Conservation (phyloP, 1,140 invertebrate genomes). For the Papilio polytes region DNA sequence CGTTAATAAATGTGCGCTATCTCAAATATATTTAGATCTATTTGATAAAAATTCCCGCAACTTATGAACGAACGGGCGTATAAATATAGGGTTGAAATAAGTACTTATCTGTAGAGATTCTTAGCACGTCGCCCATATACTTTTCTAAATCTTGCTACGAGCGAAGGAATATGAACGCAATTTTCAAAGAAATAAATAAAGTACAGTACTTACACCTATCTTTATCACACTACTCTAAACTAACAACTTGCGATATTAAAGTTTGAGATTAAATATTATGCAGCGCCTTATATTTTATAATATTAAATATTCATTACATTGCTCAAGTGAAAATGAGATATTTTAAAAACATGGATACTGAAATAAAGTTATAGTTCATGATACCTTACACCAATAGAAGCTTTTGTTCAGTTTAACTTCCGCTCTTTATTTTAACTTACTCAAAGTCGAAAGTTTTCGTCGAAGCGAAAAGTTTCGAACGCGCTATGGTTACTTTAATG, state of each 20-base stretch:
- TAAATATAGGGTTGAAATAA: slow-evolving; percentile 14
- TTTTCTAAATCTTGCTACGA: slow-evolving; percentile 4
- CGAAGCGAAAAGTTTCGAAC: not conserved
- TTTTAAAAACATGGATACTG: not conserved
- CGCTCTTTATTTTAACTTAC: slow-evolving; percentile 5
- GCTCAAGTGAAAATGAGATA: too few relatives aligned
- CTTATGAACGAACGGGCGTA: not conserved
- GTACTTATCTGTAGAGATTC: slow-evolving; percentile 10
- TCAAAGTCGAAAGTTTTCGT: not conserved
- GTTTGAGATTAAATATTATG: not conserved
- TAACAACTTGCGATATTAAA: slow-evolving; percentile 6
- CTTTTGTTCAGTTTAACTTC: not conserved
- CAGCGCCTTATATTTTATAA: not conserved
- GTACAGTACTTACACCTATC: slow-evolving; percentile 4
- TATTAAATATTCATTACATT: not conserved
- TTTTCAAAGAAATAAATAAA: slow-evolving; percentile 14
- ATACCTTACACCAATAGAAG: not conserved
- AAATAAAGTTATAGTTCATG: not conserved
- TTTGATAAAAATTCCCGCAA: slow-evolving; percentile 2
- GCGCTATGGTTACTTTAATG: not conserved
- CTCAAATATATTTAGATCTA: not conserved
- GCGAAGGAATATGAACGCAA: slow-evolving; percentile 4
- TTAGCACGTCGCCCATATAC: slow-evolving; percentile 6
- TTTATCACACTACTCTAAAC: not conserved
- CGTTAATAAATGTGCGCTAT: not conserved